Evolutionary conservation across 2,797 vertebrate species (phyloP).

Genomic region (Melanotaenia trifasciata): DNA sequence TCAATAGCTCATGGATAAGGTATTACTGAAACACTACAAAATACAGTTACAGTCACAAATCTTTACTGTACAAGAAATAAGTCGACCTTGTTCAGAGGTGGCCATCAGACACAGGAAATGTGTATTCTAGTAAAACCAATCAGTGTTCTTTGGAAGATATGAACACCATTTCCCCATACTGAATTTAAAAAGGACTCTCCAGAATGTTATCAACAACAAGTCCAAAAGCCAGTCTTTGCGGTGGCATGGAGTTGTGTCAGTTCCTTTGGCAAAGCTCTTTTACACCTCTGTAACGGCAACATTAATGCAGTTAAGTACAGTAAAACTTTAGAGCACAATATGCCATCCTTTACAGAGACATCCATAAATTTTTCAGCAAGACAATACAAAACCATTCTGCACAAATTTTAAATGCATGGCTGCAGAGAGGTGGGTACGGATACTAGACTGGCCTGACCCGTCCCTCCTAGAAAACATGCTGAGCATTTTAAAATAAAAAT

Average conservation of each 20-base stretch:
- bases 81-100: not conserved
- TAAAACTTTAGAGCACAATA: not conserved
- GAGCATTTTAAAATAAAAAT: not conserved
- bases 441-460: not conserved
- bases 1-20: not conserved
- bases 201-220: not conserved
- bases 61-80: not conserved
- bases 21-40: not conserved
- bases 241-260: not conserved
- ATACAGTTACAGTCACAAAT: not conserved
- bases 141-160: not conserved
- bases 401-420: not conserved
- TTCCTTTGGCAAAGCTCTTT: not conserved
- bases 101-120: not conserved
- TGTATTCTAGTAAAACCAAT: not conserved
- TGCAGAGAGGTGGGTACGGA: not conserved
- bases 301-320: not conserved
- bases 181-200: not conserved
- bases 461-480: not conserved
- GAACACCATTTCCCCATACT: not conserved
- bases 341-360: not conserved
- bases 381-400: not conserved
- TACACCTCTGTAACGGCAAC: not conserved
- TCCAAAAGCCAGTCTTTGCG: not conserved
- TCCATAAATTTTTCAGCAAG: not conserved